phyloP scores from a whole-genome alignment of 1,140 invertebrate species.

The Drosophila grimshawi region DNA sequence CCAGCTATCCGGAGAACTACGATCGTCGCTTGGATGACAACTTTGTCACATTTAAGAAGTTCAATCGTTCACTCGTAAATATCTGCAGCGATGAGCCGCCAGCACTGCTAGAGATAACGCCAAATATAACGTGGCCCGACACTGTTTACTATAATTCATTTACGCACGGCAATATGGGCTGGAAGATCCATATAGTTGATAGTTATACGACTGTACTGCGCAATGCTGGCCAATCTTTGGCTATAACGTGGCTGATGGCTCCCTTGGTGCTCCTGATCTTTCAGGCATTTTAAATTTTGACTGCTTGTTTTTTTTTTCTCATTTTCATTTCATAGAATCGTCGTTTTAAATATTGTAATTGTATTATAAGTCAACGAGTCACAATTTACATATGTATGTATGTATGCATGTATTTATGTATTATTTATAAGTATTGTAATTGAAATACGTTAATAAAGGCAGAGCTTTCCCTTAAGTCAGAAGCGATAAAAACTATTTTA shows the following conservation, averaged over 20 bases:
- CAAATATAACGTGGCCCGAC: constrained; percentile 96
- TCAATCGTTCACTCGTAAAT: constrained; percentile 90
- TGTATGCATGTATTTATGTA: constrained; percentile 26
- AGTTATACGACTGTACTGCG: constrained; percentile 85
- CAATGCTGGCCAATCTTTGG: constrained; percentile 21
- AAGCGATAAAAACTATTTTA: neutral
- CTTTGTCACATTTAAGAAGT: constrained; percentile 92
- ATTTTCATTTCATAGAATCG: constrained; percentile 11
- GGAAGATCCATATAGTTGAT: constrained; percentile 94
- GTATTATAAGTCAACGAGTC: constrained; percentile 61
- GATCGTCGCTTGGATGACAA: constrained; percentile 92
- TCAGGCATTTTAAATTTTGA: constrained; percentile 38
- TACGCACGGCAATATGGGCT: constrained; percentile 95
- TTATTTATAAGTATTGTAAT: constrained; percentile 60
- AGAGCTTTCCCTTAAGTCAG: constrained; percentile 51
- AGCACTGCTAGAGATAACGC: constrained; percentile 91
- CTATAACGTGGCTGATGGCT: neutral
- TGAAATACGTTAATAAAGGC: constrained; percentile 62
- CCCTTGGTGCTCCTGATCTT: constrained; percentile 26
- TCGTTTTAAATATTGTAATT: constrained; percentile 31
- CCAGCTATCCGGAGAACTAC: constrained; percentile 87
- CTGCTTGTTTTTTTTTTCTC: neutral
- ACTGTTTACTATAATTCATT: constrained; percentile 97
- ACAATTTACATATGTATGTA: constrained; percentile 41
- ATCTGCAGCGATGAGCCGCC: constrained; percentile 90